Base-by-base conservation (phyloP, 2,797 vertebrate species). In the Chloroceryle inda region DNA sequence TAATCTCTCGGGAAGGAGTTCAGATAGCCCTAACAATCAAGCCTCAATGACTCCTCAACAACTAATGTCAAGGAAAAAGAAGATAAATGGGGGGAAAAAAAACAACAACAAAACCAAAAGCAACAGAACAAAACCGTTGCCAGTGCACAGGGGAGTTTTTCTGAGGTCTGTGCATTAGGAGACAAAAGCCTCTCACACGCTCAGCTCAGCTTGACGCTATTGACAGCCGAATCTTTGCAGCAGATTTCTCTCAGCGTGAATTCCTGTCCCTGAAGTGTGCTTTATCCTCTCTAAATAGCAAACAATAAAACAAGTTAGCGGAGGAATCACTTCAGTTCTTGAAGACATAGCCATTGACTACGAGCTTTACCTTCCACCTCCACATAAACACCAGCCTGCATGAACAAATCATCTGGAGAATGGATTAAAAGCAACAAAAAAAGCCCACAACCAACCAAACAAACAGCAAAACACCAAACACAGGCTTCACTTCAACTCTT, bases 181-280 rank as follows among this genome's bases (percentile, higher is more conserved):
- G 59, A 94, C 63, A 92, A 97, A 96, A 96, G 93, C 55, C 71
- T 75, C 62, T 89, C 88, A 63, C 78, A 67, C 0, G 0, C 74
- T 84, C 27, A 55, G 80, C 92, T 89, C 94, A 76, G 92, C 66
- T 84, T 64, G 83, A 88, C 0, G 1, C 59, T 62, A 55, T 35
- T 82, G 92, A 95, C 31, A 42, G 67, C 47, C 0, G 1, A 87
- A 52, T 33, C 82, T 83, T 69, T 38, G 76, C 59, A 3, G 42
- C 78, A 92, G 77, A 87, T 69, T 96, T 93, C 82, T 91, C 94
- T 37, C 96, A 87, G 96, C 8, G 0, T 81, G 89, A 92, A 79
- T 88, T 95, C 96, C 93, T 95, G 89, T 97, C 94, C 95, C 95
- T 94, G 89, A 81, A 76, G 74, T 40, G 88, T 84, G 87, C 80